Evolutionary conservation across 2,797 vertebrate species (phyloP).

Genomic region (Staurois parvus): DNA sequence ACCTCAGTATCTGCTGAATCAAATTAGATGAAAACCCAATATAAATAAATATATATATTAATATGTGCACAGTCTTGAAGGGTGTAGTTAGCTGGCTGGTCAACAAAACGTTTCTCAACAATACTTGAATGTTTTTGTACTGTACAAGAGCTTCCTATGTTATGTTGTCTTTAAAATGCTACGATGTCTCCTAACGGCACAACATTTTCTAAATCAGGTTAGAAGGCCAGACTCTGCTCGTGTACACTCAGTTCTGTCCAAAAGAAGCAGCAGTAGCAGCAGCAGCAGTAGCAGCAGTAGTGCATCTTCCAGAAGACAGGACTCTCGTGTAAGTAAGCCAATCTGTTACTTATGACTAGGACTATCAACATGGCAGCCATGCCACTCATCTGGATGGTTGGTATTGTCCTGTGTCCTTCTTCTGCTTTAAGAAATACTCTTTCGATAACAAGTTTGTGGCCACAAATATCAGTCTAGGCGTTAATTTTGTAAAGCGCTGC

Average conservation of each 20-base stretch:
- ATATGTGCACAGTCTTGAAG: too few species aligned
- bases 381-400: too few species aligned
- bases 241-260: not conserved
- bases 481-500: too few species aligned
- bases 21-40: too few species aligned
- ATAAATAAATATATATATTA: too few species aligned
- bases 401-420: too few species aligned
- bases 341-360: not conserved
- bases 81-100: too few species aligned
- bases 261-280: not conserved
- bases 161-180: not conserved
- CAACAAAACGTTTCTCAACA: too few species aligned
- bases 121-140: not conserved
- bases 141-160: not conserved
- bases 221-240: not conserved
- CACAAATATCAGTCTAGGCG: too few species aligned
- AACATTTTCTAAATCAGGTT: not conserved
- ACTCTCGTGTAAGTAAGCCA: slow-evolving; percentile 20
- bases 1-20: too few species aligned
- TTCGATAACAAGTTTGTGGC: too few species aligned
- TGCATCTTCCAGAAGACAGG: not conserved
- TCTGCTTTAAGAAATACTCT: too few species aligned
- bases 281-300: slow-evolving; percentile 49
- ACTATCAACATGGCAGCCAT: not conserved
- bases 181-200: not conserved